Conservation (phyloP, 2,797 vertebrate genomes). For the Poecilia gillii region DNA sequence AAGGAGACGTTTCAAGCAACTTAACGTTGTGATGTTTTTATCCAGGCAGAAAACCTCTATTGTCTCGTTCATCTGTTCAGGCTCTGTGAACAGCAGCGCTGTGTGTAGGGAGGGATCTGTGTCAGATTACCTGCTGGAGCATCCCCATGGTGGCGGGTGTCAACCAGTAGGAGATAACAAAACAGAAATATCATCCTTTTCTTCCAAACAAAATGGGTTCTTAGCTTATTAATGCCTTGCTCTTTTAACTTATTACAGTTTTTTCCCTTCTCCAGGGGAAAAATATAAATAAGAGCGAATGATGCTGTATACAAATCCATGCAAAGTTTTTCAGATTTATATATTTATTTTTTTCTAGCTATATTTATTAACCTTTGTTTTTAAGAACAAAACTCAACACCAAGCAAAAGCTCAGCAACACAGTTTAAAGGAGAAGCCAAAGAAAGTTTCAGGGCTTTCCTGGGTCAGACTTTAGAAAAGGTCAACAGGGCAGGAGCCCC, state of each 20-base stretch:
- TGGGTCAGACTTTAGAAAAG: too few relatives aligned
- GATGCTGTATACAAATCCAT: background rate
- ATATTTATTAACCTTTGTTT: too few relatives aligned
- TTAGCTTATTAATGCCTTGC: background rate
- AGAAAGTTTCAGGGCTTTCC: too few relatives aligned
- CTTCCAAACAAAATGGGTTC: background rate
- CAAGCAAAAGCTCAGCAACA: too few relatives aligned
- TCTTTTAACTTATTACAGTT: background rate
- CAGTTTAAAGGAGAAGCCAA: too few relatives aligned
- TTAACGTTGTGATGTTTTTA: background rate
- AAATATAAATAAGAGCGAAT: background rate
- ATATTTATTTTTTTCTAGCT: too few relatives aligned
- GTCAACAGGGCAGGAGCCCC: too few relatives aligned
- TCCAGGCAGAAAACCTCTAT: background rate
- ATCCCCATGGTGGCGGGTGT: background rate
- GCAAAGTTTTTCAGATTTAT: background rate
- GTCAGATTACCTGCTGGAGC: conserved; percentile 4
- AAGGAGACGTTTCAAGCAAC: background rate
- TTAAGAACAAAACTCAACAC: too few relatives aligned
- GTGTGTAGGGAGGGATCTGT: background rate
- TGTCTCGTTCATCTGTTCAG: background rate
- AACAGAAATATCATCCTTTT: background rate
- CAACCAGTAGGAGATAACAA: background rate
- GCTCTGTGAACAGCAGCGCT: background rate
- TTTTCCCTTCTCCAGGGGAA: background rate